phyloP scores from a whole-genome alignment of 2,888 invertebrate genomes.

The Lasioglossum leucozonium region DNA sequence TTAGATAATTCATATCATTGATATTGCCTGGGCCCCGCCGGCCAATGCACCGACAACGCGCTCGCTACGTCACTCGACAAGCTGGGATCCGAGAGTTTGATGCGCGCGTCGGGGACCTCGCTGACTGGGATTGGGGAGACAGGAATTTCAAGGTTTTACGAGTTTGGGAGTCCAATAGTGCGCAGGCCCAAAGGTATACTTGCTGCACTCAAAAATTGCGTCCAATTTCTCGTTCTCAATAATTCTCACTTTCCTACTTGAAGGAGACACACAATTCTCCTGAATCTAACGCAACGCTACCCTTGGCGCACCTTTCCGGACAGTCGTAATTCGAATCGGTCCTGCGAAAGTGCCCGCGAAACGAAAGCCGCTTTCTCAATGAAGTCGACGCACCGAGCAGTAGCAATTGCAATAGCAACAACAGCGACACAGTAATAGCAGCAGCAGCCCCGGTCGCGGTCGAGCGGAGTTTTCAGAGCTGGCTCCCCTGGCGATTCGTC shows the following conservation, averaged over 20 bases:
- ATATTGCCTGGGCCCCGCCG: slow-evolving; percentile 62
- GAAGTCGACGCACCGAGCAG: not conserved
- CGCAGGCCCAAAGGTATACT: no score
- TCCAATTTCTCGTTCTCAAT: no score
- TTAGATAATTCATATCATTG: slow-evolving; percentile 76
- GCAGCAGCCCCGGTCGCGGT: not conserved
- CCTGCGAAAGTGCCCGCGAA: slow-evolving; percentile 5
- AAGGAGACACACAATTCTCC: not conserved
- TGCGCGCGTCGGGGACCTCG: not conserved
- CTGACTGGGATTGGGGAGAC: not conserved
- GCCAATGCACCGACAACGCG: slow-evolving; percentile 61
- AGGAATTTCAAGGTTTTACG: not conserved
- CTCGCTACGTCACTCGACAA: slow-evolving; percentile 58
- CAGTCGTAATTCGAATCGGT: not conserved
- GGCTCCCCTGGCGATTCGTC: slow-evolving; percentile 4
- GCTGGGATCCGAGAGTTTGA: not conserved
- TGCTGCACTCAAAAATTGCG: no score
- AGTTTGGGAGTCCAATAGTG: no score
- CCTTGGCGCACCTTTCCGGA: not conserved
- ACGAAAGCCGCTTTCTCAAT: slow-evolving; percentile 24
- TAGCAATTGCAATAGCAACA: not conserved
- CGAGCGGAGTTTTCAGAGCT: slow-evolving; percentile 16
- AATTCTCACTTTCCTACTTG: no score
- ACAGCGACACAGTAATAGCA: not conserved
- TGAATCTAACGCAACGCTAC: not conserved